Evolutionary conservation across 1,140 invertebrate species (phyloP), one percentile per base, ranked within the genome.

Genomic region (Saxidomus purpurata): DNA sequence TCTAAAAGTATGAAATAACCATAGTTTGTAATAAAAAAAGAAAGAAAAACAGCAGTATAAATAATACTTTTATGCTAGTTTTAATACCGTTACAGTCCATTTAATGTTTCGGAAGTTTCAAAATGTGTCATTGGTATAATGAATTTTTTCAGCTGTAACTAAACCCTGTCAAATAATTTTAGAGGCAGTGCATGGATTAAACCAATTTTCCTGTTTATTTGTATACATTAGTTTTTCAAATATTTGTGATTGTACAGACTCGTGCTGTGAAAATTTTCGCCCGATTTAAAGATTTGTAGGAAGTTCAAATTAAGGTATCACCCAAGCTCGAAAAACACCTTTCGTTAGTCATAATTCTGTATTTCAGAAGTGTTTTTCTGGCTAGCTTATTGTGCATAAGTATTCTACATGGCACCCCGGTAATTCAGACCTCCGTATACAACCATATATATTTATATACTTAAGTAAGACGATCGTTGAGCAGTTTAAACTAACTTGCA

Each of bases 201-300:
- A 63, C 6, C n/a, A 63, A 6, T 25, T 28, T 63, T 28, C n/a
- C 15, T 19, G 1, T 63, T 63, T 63, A 63, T 63, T 63, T 63
- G 59, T 63, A 63, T 63, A 63, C 59, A 63, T 63, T 63, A 63
- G 59, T 63, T 63, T 63, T 63, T 63, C 59, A 63, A 63, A 63
- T 63, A 63, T 63, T 63, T 28, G 59, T 28, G 28, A 63, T 28
- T 28, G 59, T 25, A 6, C 59, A n/a, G 59, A 15, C 59, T 63
- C 59, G 25, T 63, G 59, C 59, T 63, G 59, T 63, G 59, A 28
- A 63, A 63, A 63, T 63, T 63, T 28, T 43, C 22, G 8, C 59
- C 8, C 8, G 52, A 19, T 55, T 55, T 47, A 47, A 47, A 47
- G 43, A 9, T 55, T n/a, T 55, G 13, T 55, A 13, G 19, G 19